Conservation (phyloP, 2,888 invertebrate genomes). For the Lottia scabra region DNA sequence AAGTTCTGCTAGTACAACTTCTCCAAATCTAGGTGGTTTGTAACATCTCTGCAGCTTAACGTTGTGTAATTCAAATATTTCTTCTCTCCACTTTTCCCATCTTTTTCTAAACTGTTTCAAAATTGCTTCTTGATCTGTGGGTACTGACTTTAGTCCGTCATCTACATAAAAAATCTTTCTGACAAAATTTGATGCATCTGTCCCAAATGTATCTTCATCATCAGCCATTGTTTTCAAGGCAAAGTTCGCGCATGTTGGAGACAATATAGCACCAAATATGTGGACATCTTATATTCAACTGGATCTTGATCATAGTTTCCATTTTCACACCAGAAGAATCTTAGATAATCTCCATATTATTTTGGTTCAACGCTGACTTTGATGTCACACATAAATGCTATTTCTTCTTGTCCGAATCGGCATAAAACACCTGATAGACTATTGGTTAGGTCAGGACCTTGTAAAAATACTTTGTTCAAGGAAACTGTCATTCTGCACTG, state of each 20-base stretch:
- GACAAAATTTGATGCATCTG: slow-evolving; percentile 6
- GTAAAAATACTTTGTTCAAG: slow-evolving; percentile 30
- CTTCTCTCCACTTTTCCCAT: slow-evolving; percentile 13
- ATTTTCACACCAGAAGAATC: slow-evolving; percentile 33
- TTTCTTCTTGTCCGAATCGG: slow-evolving; percentile 30
- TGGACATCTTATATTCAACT: slow-evolving; percentile 4
- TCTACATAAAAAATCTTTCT: slow-evolving; percentile 27
- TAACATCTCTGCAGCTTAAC: neutral
- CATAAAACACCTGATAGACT: slow-evolving; percentile 30
- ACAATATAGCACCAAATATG: slow-evolving; percentile 9
- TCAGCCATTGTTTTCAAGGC: neutral
- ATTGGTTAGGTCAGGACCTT: slow-evolving; percentile 41
- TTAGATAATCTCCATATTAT: slow-evolving; percentile 25
- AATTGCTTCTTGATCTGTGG: slow-evolving; percentile 11
- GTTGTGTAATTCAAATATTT: neutral
- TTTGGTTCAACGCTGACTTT: slow-evolving; percentile 27
- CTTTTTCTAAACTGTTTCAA: neutral
- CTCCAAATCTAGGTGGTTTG: neutral
- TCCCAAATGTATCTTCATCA: neutral
- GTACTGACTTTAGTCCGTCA: slow-evolving; percentile 26
- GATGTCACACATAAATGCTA: slow-evolving; percentile 34
- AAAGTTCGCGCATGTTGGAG: slow-evolving; percentile 3
- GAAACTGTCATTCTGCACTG: slow-evolving; percentile 29
- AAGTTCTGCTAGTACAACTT: neutral
- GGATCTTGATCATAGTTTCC: neutral